Percentiles rank a stretch among this genome's conserved stretches.
Conservation (phyloP, 2,888 invertebrate species). For the Tipula vernalis region DNA sequence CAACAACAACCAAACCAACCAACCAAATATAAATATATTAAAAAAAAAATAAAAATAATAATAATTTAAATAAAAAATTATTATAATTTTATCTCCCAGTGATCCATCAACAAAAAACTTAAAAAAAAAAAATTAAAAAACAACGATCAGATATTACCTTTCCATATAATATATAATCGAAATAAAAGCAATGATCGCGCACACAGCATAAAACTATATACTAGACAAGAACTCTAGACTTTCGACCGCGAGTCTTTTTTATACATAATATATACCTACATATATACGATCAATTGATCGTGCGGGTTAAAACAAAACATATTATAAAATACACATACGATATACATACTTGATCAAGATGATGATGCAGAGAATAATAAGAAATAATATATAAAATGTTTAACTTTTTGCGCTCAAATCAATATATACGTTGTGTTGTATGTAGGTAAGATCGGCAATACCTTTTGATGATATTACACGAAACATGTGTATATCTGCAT, state of each 20-base stretch:
- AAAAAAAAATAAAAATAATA: background rate
- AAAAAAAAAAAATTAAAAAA: background rate
- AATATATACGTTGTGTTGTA: background rate
- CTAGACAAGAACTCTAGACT: background rate
- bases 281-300: background rate
- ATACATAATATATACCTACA: background rate
- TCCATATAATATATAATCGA: background rate
- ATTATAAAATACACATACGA: background rate
- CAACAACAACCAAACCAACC: background rate
- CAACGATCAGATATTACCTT: conserved; percentile 10
- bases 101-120: conserved; percentile 10
- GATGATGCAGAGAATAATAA: conserved; percentile 6
- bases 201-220: background rate
- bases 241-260: background rate
- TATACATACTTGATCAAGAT: background rate
- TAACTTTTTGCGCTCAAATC: background rate
- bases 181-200: background rate
- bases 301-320: background rate
- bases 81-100: conserved; percentile 11
- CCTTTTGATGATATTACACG: conserved; percentile 11
- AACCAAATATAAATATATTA: background rate
- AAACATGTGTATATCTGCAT: conserved; percentile 11
- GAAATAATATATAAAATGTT: background rate
- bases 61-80: conserved; percentile 9
- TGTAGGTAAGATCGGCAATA: background rate